Evolutionary conservation across 2,888 invertebrate genomes (phyloP).

Genomic region (Syritta pipiens): DNA sequence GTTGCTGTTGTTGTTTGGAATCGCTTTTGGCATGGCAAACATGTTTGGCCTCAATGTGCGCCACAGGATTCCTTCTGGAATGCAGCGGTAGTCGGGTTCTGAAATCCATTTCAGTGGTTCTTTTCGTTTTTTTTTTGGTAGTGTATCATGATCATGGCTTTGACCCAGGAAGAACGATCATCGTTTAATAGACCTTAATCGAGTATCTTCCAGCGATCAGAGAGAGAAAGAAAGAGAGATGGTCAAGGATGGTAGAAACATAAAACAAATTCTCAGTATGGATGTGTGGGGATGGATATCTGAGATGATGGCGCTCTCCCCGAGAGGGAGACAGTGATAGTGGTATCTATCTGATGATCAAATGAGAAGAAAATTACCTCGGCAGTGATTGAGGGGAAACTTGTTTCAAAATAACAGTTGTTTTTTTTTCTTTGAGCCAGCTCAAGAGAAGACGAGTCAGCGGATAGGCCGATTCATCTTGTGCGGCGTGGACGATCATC

Average conservation of each 20-base stretch:
- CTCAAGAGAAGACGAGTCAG: conserved; percentile 12
- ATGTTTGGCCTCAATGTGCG: conserved; percentile 58
- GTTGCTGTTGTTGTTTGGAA: not conserved
- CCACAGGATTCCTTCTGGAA: conserved; percentile 54
- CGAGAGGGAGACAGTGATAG: not conserved
- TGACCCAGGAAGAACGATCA: conserved; percentile 61
- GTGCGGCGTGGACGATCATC: conserved; percentile 17
- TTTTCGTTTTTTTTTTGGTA: conserved; percentile 12
- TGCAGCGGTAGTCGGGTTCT: conserved; percentile 21
- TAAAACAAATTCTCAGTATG: conserved; percentile 34
- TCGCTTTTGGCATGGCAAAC: conserved; percentile 53
- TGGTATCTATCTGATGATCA: conserved; percentile 16
- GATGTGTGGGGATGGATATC: conserved; percentile 16
- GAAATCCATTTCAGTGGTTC: conserved; percentile 10
- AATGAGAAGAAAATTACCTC: conserved; percentile 7
- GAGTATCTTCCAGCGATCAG: conserved; percentile 36
- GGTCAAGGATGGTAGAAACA: conserved; percentile 45
- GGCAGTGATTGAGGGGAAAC: conserved; percentile 2
- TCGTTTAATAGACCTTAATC: conserved; percentile 57
- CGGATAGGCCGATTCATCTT: conserved; percentile 43
- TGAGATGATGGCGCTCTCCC: conserved; percentile 54
- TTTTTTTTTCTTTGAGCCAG: too few species aligned
- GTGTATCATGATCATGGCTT: conserved; percentile 28
- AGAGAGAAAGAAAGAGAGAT: conserved; percentile 8
- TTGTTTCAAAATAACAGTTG: conserved; percentile 51